Percentiles rank a stretch among this genome's conserved stretches.
Conservation (phyloP, 2,888 invertebrate species). For the Scaeva pyrastri region DNA sequence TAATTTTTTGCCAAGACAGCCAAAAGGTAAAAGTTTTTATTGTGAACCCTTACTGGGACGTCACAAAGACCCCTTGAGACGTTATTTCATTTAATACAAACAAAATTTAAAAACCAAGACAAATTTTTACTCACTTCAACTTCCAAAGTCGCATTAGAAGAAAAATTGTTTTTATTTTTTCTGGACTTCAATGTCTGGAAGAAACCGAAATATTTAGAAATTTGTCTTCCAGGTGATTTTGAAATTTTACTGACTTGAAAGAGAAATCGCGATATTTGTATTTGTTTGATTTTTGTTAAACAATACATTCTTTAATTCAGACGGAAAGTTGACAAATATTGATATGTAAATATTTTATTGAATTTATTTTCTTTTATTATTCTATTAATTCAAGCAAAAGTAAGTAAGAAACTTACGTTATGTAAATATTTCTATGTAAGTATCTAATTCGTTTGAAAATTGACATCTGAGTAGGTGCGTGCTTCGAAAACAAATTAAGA, state of each 20-base stretch:
- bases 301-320: not conserved
- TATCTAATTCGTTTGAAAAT: no score
- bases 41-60: no score
- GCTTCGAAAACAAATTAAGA: no score
- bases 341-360: not conserved
- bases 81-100: not conserved
- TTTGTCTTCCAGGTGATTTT: not conserved
- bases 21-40: no score
- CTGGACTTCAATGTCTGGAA: conserved; percentile 24
- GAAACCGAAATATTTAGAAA: conserved; percentile 23
- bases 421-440: no score
- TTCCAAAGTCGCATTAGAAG: conserved; percentile 28
- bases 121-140: conserved; percentile 32
- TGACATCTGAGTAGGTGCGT: no score
- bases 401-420: not conserved
- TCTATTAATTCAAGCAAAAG: not conserved
- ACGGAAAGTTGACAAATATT: not conserved
- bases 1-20: no score
- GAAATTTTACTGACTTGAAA: conserved; percentile 38
- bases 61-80: not conserved
- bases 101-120: no score
- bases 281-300: not conserved
- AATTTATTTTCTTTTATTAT: not conserved
- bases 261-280: not conserved
- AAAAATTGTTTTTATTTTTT: not conserved